A percentile compares a stretch with the other conserved stretches of the same genome.
phyloP scores from a whole-genome alignment of 2,888 invertebrate species.

The Drosophila pegasa region DNA sequence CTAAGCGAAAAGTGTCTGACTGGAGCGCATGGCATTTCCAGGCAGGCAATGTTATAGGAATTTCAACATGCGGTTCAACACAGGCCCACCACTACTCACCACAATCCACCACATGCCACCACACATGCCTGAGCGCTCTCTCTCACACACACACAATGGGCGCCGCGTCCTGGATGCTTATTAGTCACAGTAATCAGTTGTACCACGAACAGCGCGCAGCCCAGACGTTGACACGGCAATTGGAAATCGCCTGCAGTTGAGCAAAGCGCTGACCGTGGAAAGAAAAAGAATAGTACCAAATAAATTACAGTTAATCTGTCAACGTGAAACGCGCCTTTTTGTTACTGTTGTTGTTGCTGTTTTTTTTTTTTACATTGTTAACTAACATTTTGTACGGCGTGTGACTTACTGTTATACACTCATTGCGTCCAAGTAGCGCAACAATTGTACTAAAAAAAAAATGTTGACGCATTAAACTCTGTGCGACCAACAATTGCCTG shows the following conservation, averaged over 20 bases:
- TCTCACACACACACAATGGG: constrained; percentile 1
- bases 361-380: constrained; percentile 13
- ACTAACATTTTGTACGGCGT: constrained; percentile 28
- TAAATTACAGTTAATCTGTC: constrained; percentile 6
- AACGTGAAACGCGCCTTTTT: constrained; percentile 13
- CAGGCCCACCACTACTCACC: constrained; percentile 2
- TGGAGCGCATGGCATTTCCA: constrained; percentile 43
- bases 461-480: constrained; percentile 47
- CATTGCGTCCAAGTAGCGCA: constrained; percentile 39
- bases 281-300: constrained; percentile 3
- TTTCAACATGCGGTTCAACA: constrained; percentile 45
- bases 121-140: constrained; percentile 14
- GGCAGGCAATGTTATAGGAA: constrained; percentile 45
- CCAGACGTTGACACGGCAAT: constrained; percentile 34
- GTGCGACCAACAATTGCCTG: constrained; percentile 16
- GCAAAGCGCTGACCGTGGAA: constrained; percentile 37
- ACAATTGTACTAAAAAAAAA: constrained; percentile 46
- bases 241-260: constrained; percentile 22
- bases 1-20: constrained; percentile 26
- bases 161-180: constrained; percentile 53
- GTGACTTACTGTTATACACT: constrained; percentile 24
- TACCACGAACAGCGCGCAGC: constrained; percentile 67
- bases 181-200: constrained; percentile 58
- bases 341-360: not conserved
- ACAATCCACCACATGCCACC: constrained; percentile 32